Evolutionary conservation across 2,113 vertebrate genomes (phyloP).

Genomic region (Mixornis gularis): DNA sequence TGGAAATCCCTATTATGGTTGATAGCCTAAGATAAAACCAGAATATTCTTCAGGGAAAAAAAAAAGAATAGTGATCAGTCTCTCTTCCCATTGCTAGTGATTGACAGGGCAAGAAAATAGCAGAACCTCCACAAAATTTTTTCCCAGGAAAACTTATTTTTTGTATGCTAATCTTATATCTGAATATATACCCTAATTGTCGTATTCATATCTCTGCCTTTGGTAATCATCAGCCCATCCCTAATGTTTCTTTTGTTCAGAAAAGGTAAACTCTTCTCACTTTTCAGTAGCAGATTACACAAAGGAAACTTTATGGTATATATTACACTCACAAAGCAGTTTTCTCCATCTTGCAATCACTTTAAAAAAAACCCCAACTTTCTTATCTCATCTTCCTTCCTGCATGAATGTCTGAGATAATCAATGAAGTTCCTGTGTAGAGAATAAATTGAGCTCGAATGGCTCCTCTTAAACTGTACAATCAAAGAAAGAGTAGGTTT

Average conservation of each 20-base stretch:
- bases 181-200: not conserved
- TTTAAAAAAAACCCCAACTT: slow-evolving; percentile 3
- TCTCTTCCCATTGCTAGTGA: not conserved
- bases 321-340: slow-evolving; percentile 37
- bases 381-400: slow-evolving; percentile 64
- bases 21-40: slow-evolving; percentile 1
- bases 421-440: slow-evolving; percentile 60
- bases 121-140: slow-evolving; percentile 7
- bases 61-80: not conserved
- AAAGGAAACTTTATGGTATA: slow-evolving; percentile 15
- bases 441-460: slow-evolving; percentile 64
- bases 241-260: slow-evolving; percentile 45
- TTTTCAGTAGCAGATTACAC: slow-evolving; percentile 6
- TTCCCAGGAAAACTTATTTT: slow-evolving; percentile 10
- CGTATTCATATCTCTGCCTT: not conserved
- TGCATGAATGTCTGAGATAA: slow-evolving; percentile 63
- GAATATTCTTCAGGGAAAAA: not conserved
- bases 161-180: slow-evolving; percentile 28
- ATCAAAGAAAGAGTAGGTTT: slow-evolving; percentile 54
- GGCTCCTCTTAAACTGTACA: slow-evolving; percentile 58
- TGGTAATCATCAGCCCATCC: slow-evolving; percentile 5
- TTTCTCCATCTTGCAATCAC: slow-evolving; percentile 68
- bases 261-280: not conserved
- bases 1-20: slow-evolving; percentile 35
- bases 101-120: not conserved